Conservation (phyloP, 2,797 vertebrate genomes). For the Morelia viridis region DNA sequence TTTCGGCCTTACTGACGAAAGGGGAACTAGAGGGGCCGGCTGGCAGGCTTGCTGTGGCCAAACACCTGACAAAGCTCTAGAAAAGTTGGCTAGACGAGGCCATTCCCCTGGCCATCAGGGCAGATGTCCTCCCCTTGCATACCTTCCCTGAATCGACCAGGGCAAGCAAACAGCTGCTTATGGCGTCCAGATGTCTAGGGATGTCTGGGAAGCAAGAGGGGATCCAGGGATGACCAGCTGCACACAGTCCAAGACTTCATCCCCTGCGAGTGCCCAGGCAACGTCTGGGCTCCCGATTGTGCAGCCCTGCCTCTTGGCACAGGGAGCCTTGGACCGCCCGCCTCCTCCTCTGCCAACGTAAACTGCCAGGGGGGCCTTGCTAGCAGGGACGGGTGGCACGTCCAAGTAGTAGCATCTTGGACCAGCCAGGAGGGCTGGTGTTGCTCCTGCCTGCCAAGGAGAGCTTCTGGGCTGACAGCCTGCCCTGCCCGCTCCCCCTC, state of each 20-base stretch:
- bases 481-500: background rate
- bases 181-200: too few relatives aligned
- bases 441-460: background rate
- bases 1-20: too few relatives aligned
- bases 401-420: background rate
- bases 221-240: too few relatives aligned
- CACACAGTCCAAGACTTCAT: too few relatives aligned
- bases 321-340: background rate
- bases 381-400: background rate
- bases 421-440: slow-evolving; percentile 42
- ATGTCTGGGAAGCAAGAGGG: background rate
- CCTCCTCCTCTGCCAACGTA: background rate
- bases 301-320: background rate
- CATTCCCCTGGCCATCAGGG: fast-evolving
- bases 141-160: background rate
- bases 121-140: background rate
- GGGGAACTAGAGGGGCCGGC: background rate
- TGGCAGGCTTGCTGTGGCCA: background rate
- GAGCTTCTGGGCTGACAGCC: slow-evolving; percentile 32
- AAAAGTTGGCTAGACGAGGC: background rate
- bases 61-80: background rate
- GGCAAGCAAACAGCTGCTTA: too few relatives aligned
- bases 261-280: background rate
- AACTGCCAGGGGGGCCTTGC: background rate
- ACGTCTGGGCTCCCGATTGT: too few relatives aligned